Base-by-base conservation (phyloP, 2,797 vertebrate species). In the Myiothlypis coronata region DNA sequence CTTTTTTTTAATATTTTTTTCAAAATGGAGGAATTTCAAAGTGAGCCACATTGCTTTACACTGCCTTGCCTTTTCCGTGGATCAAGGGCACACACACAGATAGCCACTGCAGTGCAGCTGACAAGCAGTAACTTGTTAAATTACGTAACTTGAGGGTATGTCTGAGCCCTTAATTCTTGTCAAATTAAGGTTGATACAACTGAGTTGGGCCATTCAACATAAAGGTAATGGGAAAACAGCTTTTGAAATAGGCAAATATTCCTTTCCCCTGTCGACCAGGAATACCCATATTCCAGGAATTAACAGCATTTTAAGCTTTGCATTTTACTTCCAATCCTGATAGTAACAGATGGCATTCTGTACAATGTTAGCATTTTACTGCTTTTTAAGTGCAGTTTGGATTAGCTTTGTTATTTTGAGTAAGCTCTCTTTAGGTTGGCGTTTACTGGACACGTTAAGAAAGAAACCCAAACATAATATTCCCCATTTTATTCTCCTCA, bases 101-200 rank as follows among this genome's bases (percentile, higher is more conserved):
- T 74, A 87, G 78, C 82, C 79, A 43, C 68, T 77, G 71, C 81
- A 83, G 1, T 76, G 84, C 59, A 67, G 39, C 52, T 70, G 81
- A 34, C 81, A 91, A 71, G 95, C 81, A 72, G 52, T 44, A 60
- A 55, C 89, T 84, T 70, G 74, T 84, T 79, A 82, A 72, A 69
- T 89, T 84, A 27, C 1, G 1, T 87, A 71, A 82, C 64, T 79
- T 74, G 71, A 92, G 50, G 47, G 44, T 76, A 82, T 90, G 75
- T 72, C 81, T 93, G 68, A 93, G 70, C 70, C 59, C 44, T 89
- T 87, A 75, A 90, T 85, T 87, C 64, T 70, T 61, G 35, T 92
- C 68, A 87, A 77, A 50, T 83, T 74, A 55, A 91, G 35, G 35
- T 50, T 78, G 72, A 81, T 94, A 82, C 21, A 16, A 47, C n/a